phyloP scores from a whole-genome alignment of 2,113 vertebrate genomes.

The Columbina picui region DNA sequence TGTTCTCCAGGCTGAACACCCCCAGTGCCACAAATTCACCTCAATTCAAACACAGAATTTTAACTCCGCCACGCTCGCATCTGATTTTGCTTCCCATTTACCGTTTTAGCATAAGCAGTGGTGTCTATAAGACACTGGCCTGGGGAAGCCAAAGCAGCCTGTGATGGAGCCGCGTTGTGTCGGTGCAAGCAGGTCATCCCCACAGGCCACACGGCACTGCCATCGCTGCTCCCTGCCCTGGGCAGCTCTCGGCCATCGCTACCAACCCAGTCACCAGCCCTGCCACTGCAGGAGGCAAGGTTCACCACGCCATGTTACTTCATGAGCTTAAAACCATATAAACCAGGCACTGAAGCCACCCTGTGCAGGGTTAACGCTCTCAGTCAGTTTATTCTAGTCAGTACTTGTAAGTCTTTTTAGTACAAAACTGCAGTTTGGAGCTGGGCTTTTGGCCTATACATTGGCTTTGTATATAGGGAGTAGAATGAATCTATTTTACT shows the following conservation, averaged over 20 bases:
- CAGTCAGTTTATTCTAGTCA: neutral
- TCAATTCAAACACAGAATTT: accelerated
- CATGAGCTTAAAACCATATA: neutral
- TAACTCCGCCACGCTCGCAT: accelerated
- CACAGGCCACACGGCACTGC: accelerated
- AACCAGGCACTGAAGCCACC: neutral
- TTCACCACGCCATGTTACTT: accelerated
- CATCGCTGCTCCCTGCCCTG: neutral
- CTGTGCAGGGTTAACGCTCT: accelerated
- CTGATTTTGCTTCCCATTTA: neutral
- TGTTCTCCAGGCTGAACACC: no score
- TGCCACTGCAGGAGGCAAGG: neutral
- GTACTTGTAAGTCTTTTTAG: neutral
- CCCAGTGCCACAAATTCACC: neutral
- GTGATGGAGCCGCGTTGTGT: accelerated
- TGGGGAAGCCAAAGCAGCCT: neutral
- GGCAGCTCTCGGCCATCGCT: neutral
- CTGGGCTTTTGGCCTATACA: neutral
- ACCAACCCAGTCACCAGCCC: accelerated
- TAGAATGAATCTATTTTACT: neutral
- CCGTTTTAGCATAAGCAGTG: neutral
- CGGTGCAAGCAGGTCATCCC: accelerated
- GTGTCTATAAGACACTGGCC: no score
- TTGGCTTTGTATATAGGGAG: neutral
- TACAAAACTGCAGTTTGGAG: neutral